Base-by-base conservation (phyloP, 2,888 invertebrate genomes). In the Empis livida region DNA sequence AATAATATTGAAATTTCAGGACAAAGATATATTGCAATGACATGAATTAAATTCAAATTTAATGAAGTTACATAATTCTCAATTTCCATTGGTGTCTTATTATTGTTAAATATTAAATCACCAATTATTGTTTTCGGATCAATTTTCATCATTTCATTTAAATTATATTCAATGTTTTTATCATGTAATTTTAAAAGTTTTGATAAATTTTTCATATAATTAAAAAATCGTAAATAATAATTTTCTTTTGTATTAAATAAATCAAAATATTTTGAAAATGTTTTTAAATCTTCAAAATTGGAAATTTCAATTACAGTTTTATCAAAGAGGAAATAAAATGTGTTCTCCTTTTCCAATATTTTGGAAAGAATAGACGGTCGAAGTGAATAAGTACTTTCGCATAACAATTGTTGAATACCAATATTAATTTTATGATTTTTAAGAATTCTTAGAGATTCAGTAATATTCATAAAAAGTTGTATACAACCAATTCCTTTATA, bases 21-120 rank as follows among this genome's bases (percentile, higher is more conserved):
- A 54, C 84, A 84, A 58, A 82, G 82, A 63, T 82, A 84, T 4
- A 80, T 66, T 4, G 83, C 77, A 11, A 86, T 75, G 54, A 82
- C 82, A 55, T 85, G 82, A 43, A 83, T 77, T 45, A 85, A 72
- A 71, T 86, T 84, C 2, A 86, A 74, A 60, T 83, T 82, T 15
- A 86, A 63, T 54, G 79, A 79, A 31, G 74, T 73, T 50, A 84
- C 83, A 56, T 82, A 74, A 1, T 73, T 68, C 59, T 86, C 86
- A 48, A 87, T 76, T 57, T 78, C 76, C 3, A 78, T 70, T 0
- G 84, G 80, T 5, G 82, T 77, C 46, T 82, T 68, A 49, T 80
- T 74, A 55, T 78, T 74, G 49, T 79, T 76, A 57, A 83, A 84
- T 50, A 86, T 75, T 59, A 84, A 71, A 55, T 77, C 76, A 3